phyloP scores from a whole-genome alignment of 1,140 invertebrate genomes.

The Nomia melanderi region DNA sequence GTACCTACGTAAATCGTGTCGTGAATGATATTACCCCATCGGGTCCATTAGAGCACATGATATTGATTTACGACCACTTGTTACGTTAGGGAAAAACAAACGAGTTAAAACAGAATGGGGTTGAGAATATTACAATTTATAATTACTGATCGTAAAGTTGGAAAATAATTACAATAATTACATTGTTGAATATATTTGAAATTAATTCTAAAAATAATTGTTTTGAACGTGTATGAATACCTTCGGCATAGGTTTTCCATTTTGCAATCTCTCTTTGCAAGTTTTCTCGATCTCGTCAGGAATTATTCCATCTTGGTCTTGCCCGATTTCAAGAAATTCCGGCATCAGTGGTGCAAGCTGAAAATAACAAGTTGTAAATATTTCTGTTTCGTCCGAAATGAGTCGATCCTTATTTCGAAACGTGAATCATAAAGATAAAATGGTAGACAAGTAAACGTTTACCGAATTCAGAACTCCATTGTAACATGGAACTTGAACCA shows the following conservation, averaged over 20 bases:
- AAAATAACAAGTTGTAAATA: conserved; percentile 4
- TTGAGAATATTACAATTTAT: background rate
- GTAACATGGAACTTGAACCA: conserved; percentile 86
- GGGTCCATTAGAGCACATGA: background rate
- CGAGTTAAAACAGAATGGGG: background rate
- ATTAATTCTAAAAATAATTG: too few relatives aligned
- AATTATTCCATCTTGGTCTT: conserved; percentile 76
- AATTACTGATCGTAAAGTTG: too few relatives aligned
- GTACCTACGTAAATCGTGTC: background rate
- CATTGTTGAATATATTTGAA: too few relatives aligned
- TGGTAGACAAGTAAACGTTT: too few relatives aligned
- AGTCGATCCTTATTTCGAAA: too few relatives aligned
- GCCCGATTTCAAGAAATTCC: conserved; percentile 71
- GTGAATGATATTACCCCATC: background rate
- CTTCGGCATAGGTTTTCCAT: conserved; percentile 71
- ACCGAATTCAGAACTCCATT: conserved; percentile 81
- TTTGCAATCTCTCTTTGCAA: conserved; percentile 65
- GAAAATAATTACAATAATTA: too few relatives aligned
- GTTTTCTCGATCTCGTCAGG: conserved; percentile 67
- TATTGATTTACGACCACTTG: conserved; percentile 6
- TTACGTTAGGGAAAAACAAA: background rate
- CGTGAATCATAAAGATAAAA: too few relatives aligned
- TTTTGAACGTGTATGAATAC: conserved; percentile 45
- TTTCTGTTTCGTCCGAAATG: too few relatives aligned
- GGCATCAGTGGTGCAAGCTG: conserved; percentile 70